phyloP scores from a whole-genome alignment of 2,888 invertebrate genomes.

The Cryptocephalus primarius region DNA sequence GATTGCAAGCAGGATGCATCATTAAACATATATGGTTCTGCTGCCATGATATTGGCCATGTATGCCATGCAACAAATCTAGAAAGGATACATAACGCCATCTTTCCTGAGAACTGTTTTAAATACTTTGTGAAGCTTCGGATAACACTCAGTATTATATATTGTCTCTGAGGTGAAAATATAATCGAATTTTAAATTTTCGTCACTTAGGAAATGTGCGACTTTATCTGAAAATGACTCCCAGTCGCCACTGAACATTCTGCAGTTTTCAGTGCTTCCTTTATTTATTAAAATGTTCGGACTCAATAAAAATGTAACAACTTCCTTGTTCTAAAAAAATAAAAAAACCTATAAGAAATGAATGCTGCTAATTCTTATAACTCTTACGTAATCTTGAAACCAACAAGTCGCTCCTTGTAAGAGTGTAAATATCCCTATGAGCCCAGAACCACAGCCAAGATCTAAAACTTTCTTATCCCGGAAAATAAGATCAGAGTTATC shows the following conservation, averaged over 20 bases:
- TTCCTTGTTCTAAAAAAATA: constrained; percentile 71
- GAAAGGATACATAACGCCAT: constrained; percentile 55
- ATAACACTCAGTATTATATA: constrained; percentile 76
- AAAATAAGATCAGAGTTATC: constrained; percentile 34
- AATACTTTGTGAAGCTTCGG: constrained; percentile 62
- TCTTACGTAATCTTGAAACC: constrained; percentile 93
- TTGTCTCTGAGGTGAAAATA: constrained; percentile 88
- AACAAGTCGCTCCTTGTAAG: constrained; percentile 54
- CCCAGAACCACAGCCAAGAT: constrained; percentile 89
- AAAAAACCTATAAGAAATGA: not conserved
- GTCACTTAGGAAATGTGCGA: constrained; percentile 39
- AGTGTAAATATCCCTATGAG: constrained; percentile 74
- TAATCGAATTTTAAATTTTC: constrained; percentile 55
- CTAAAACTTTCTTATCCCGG: constrained; percentile 54
- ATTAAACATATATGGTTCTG: too few species aligned
- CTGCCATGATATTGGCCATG: too few species aligned
- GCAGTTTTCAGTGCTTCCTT: constrained; percentile 26
- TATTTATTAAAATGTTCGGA: constrained; percentile 66
- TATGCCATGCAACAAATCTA: too few species aligned
- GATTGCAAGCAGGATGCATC: too few species aligned
- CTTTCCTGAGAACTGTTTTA: constrained; percentile 44
- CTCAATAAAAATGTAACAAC: constrained; percentile 71
- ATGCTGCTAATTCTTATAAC: constrained; percentile 44
- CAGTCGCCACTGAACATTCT: constrained; percentile 60
- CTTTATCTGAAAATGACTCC: constrained; percentile 39